Base-by-base conservation (phyloP, 37 sponge, comb jelly and placozoan species). In the Ephydatia muelleri region DNA sequence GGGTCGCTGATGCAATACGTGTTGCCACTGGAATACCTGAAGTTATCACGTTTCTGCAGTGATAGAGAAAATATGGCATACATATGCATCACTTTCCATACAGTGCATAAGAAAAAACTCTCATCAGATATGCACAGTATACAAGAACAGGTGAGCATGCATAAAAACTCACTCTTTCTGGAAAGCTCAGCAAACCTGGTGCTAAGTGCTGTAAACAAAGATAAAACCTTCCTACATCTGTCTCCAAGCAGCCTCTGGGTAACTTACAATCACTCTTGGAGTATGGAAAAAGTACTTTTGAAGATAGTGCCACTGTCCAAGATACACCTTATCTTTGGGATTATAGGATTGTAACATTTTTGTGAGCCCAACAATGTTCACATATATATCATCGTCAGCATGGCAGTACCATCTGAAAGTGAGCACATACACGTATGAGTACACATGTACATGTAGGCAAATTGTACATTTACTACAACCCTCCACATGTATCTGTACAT, bases 301-400 rank as follows among this genome's bases (percentile, higher is more conserved):
- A 3, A 69, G 11, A 3, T 6, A 5, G 27, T 29, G 5, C 70
- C 70, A 69, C 70, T 69, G 70, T 69, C 70, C 70, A 5, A 69
- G 70, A 8, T 69, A 69, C 70, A 69, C 70, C 5, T 69, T 26
- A 4, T 69, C 9, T 11, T 26, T 69, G 5, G 70, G 70, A 69
- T 69, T 29, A 8, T 69, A 69, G 8, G 27, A 30, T 26, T 29
- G 3, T 8, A 69, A 29, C 70, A 30, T 29, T 5, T 69, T 69
- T 30, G 70, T 30, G 70, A 69, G 70, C 3, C 29, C 27, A 30
- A 30, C 29, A 30, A 29, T 9, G 70, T 69, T 69, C 5, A 69
- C 27, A 29, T 69, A 69, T 6, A 69, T 29, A 69, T 69, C 70
- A 69, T 69, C 70, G 8, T 69, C 70, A 26, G 70, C 70, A 69